Evolutionary conservation across 2,888 invertebrate species (phyloP), one percentile per base, ranked within the genome.

Genomic region (Holacanthella duospinosa): DNA sequence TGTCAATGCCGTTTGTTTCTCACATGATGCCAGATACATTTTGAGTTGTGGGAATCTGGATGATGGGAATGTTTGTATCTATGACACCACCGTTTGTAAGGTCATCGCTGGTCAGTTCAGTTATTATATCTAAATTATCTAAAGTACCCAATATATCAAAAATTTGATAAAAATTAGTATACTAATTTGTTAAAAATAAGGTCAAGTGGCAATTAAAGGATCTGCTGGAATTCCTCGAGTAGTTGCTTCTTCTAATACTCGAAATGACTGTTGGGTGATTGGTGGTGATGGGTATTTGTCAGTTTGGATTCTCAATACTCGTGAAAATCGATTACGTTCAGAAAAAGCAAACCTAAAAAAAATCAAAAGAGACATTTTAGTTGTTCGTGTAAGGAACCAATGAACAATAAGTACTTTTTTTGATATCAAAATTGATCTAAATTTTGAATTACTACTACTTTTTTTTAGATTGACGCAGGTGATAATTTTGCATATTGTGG

Each of bases 1-100:
- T 43, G 87, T 94, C 0, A 88, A 93, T 79, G 84, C 88, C 0
- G 79, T 94, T n/a, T 82, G 84, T 6, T 93, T 95, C 76, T 86
- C 91, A 0, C 81, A 85, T 2, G 85, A 88, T 76, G 90, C 89
- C 73, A 83, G 84, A 60, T 93, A 86, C 77, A 80, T 94, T 72
- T 83, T 91, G 43, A 89, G 91, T 0, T 81, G 93, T 44, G 94
- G 94, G 0, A 94, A 94, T 0, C 83, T 87, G 64, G 94, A 94
- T 77, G 93, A 93, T 59, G 90, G 91, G 43, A 86, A 87, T 69
- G 83, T 93, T 43, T 86, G 93, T 54, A 84, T 94, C 1, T 94
- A 89, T 85, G 87, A 93, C 76, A 82, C 92, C 68, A 78, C 79
- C 43, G 81, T 80, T 1, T 78, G 77, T 63, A 77, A 78, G 59